Base-by-base conservation (phyloP, 2,113 vertebrate species). In the Cavia porcellus region DNA sequence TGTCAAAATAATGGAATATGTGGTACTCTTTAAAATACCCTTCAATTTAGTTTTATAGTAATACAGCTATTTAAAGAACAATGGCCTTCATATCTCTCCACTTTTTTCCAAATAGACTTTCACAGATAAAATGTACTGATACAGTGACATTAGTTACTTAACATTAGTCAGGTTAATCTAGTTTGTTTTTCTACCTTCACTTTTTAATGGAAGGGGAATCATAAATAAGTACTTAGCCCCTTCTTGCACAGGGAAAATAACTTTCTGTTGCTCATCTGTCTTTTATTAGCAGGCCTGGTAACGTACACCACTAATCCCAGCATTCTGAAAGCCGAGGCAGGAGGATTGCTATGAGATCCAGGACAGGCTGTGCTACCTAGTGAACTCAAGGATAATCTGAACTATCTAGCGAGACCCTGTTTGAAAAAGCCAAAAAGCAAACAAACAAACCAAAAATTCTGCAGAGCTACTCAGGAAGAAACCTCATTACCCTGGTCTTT, bases 1-100 rank as follows among this genome's bases (percentile, higher is more conserved):
- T 95, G 77, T 85, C 94, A 96, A 86, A 97, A 95, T 92, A 97
- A 96, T 96, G 74, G 42, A n/a, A 80, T 92, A 83, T 85, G 70
- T n/a, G n/a, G 32, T 19, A 20, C 50, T 94, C 61, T 74, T 89
- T 13, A 32, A 93, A 50, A 95, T 86, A 61, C 38, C 80, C 96
- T 90, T 72, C 68, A 94, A 86, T 95, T 94, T 92, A 86, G 35
- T 81, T 91, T 96, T 96, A 92, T 8, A 83, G n/a, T 84, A 85
- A 92, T 35, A 95, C 0, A 88, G 70, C 19, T 84, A 95, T 92
- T 93, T 95, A 96, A 25, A 95, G 13, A 94, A 80, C 42, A 82
- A 42, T 62, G 7, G 28, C 50, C 75, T 89, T 95, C 75, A 92
- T 30, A 50, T 92, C 57, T 59, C 7, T 90, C n/a, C 2, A 80